These are phyloP conservation scores for Gallinago jamesoni DNA, from an alignment of 2,113 vertebrate species.

Conservation along the genomic window DNA sequence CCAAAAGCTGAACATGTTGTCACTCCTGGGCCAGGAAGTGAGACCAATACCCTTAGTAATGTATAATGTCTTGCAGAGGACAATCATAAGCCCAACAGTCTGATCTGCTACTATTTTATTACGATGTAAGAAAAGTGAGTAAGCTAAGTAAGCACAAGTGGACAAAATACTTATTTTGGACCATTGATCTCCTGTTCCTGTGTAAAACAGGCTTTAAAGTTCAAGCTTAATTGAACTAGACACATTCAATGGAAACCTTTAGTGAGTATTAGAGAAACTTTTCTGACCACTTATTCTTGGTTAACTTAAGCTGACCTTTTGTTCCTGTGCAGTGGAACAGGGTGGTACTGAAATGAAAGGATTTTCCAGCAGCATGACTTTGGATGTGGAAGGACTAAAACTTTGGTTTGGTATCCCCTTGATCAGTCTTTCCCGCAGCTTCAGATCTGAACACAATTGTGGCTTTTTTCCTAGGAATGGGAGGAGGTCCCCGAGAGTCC, in stretches of 20 bases:
- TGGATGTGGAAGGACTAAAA: constrained; percentile 7
- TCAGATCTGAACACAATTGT: constrained; percentile 62
- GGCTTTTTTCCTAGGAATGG: constrained; percentile 85
- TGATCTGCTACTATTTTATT: constrained; percentile 54
- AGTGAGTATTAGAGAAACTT: not conserved
- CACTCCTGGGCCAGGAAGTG: constrained; percentile 54
- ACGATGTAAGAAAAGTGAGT: not conserved
- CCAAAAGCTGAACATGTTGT: constrained; percentile 6
- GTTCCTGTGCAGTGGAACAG: not conserved
- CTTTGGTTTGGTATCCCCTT: not conserved
- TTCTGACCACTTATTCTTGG: not conserved
- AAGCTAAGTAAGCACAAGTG: not conserved
- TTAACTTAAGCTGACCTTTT: not conserved
- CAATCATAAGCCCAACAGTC: constrained; percentile 30
- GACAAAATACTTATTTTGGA: not conserved
- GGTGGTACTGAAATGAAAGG: not conserved
- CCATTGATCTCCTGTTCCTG: not conserved
- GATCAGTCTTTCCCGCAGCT: constrained; percentile 59
- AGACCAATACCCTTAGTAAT: constrained; percentile 37
- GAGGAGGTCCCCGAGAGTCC: constrained; percentile 83
- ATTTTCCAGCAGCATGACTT: constrained; percentile 19
- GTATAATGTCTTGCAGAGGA: constrained; percentile 26
- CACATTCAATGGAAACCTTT: no score
- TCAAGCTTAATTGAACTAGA: not conserved
- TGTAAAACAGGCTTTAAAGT: not conserved